phyloP scores from a whole-genome alignment of 2,797 vertebrate genomes.

The Cyprinodon diabolis region DNA sequence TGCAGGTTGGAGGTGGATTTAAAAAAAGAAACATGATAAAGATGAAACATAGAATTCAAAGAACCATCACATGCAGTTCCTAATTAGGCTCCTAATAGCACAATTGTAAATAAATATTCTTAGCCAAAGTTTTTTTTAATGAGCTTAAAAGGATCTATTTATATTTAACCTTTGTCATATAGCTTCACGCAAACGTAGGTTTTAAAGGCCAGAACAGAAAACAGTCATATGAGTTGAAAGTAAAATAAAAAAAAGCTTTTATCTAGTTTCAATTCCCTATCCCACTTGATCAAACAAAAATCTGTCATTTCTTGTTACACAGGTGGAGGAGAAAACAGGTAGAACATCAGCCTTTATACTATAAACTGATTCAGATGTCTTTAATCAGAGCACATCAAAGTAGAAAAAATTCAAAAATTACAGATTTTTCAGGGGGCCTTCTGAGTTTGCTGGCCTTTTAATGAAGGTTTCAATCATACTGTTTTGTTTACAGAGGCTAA shows the following conservation, averaged over 20 bases:
- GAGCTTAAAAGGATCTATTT: neutral
- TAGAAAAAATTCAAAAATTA: neutral
- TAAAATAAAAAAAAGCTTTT: neutral
- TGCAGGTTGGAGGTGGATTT: constrained; percentile 54
- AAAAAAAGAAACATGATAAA: constrained; percentile 23
- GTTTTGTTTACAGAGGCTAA: neutral
- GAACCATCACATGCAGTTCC: neutral
- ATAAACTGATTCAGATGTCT: neutral
- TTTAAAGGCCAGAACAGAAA: neutral
- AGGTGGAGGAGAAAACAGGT: neutral
- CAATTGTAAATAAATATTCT: neutral
- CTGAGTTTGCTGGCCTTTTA: neutral
- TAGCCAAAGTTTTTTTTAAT: neutral
- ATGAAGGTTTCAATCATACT: neutral
- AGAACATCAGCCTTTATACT: neutral
- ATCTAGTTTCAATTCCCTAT: neutral
- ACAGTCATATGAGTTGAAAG: neutral
- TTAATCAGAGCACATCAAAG: neutral
- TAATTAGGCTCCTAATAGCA: neutral
- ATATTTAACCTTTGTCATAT: neutral
- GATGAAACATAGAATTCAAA: constrained; percentile 1
- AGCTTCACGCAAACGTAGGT: neutral
- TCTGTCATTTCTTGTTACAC: too few species aligned
- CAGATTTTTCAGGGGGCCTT: neutral
- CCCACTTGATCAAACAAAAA: neutral